Base-by-base conservation (phyloP, 1,140 invertebrate species). In the Schlechtendalia chinensis region DNA sequence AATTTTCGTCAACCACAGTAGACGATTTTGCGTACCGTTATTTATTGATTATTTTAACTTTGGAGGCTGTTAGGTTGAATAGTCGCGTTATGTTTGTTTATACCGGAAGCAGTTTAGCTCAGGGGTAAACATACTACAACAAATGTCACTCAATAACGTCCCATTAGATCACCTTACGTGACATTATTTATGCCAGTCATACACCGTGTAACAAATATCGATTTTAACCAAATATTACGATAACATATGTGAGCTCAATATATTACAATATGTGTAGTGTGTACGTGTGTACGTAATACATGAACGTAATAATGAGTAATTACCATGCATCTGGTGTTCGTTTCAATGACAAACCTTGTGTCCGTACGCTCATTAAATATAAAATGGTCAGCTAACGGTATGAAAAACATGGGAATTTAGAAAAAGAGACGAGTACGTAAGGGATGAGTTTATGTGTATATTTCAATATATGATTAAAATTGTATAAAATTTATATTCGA, bases 131-230 rank as follows among this genome's bases (percentile, higher is more conserved):
- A 4, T 53, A 74, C 50, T 14, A 17, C 27, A 56, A 39, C 54
- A 58, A 58, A 58, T 75, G 11, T 16, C 72, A 75, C 56, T 75
- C 72, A 10, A 58, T 75, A 39, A 58, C 1, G 17, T 32, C 56
- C 53, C 4, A 56, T 75, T 39, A 5, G 29, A 58, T n/a, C 11
- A 5, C 54, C n/a, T 22, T 63, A 58, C 14, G 19, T 32, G 29
- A 58, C 12, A 32, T 39, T 58, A 14, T n/a, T 58, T n/a, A n/a
- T n/a, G n/a, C n/a, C n/a, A n/a, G 17, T 10, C 14, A 19, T 65
- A 29, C 8, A 29, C 16, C 5, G 27, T 32, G 11, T 54, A 12
- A 19, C 27, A 74, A 29, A 39, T 56, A 74, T 74, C 27, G 53
- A 74, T 74, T 74, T 27, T 53, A 2, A 5, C 47, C 16, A 53